Evolutionary conservation across 1,140 invertebrate genomes (phyloP).

Genomic region (Temnothorax longispinosus): DNA sequence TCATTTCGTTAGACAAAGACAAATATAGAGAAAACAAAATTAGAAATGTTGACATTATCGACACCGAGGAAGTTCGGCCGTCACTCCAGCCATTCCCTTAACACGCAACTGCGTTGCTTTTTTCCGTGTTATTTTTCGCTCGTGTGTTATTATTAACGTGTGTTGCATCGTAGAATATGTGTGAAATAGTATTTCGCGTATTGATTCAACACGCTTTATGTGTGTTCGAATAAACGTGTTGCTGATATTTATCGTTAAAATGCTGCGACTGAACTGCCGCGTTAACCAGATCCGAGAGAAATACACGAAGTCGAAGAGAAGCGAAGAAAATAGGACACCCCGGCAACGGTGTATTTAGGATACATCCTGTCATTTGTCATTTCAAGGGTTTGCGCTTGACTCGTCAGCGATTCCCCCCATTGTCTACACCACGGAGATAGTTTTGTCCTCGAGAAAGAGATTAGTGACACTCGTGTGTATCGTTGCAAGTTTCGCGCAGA

Average conservation of each 20-base stretch:
- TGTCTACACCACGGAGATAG: slow-evolving; percentile 76
- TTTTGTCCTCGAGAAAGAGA: slow-evolving; percentile 73
- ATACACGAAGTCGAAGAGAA: background rate
- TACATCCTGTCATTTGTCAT: slow-evolving; percentile 83
- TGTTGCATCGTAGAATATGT: too few species aligned
- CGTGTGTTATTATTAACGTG: too few species aligned
- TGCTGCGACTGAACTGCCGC: background rate
- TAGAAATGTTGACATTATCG: too few species aligned
- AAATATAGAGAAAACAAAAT: too few species aligned
- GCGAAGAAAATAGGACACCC: slow-evolving; percentile 52
- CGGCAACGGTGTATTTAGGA: slow-evolving; percentile 60
- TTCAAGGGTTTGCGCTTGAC: slow-evolving; percentile 81
- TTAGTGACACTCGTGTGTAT: slow-evolving; percentile 25
- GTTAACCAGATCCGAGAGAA: slow-evolving; percentile 9
- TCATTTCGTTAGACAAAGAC: too few species aligned
- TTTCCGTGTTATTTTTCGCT: too few species aligned
- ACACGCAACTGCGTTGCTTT: too few species aligned
- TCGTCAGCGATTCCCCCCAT: slow-evolving; percentile 78
- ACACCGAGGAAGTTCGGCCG: too few species aligned
- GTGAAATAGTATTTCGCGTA: too few species aligned
- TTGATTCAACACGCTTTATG: too few species aligned
- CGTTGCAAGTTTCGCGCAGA: background rate
- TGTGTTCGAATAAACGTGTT: too few species aligned
- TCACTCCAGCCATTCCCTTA: too few species aligned
- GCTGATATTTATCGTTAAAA: background rate